These are phyloP conservation scores for Cephalopholis sonnerati DNA, from an alignment of 2,113 vertebrate species.

Conservation along the genomic window DNA sequence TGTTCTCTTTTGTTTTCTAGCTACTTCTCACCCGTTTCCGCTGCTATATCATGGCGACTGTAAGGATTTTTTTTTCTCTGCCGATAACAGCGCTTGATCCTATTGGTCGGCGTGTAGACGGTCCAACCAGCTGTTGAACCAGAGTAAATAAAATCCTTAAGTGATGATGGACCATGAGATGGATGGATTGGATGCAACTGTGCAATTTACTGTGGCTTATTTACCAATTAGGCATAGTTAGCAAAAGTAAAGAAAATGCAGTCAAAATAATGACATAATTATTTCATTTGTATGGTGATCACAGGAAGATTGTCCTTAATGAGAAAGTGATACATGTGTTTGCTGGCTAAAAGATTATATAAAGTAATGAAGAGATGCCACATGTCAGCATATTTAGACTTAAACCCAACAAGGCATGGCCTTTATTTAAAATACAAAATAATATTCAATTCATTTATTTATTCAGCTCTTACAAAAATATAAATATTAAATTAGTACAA, in stretches of 20 bases:
- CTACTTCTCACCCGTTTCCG: conserved; percentile 83
- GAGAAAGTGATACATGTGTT: background rate
- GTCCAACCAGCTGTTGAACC: conserved; percentile 79
- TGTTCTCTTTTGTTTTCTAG: conserved; percentile 88
- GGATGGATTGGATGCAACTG: background rate
- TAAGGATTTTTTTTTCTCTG: conserved; percentile 70
- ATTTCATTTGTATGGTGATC: background rate
- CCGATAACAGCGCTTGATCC: conserved; percentile 75
- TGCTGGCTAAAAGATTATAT: background rate
- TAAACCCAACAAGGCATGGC: background rate
- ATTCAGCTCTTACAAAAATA: background rate
- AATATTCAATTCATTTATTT: too few species aligned
- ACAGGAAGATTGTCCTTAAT: background rate
- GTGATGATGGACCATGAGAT: background rate
- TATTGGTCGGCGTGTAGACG: conserved; percentile 70
- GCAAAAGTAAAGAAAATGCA: background rate
- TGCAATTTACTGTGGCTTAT: background rate
- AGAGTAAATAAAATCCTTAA: conserved; percentile 59
- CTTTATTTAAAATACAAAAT: conserved; percentile 19
- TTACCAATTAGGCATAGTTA: background rate
- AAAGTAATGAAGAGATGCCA: background rate
- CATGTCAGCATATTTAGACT: background rate
- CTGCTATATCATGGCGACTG: conserved; percentile 91
- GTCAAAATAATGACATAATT: conserved; percentile 13
- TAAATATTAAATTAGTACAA: conserved; percentile 8